Evolutionary conservation across 2,113 vertebrate species (phyloP), one percentile per base, ranked within the genome.

Genomic region (Chlamydotis undulata): DNA sequence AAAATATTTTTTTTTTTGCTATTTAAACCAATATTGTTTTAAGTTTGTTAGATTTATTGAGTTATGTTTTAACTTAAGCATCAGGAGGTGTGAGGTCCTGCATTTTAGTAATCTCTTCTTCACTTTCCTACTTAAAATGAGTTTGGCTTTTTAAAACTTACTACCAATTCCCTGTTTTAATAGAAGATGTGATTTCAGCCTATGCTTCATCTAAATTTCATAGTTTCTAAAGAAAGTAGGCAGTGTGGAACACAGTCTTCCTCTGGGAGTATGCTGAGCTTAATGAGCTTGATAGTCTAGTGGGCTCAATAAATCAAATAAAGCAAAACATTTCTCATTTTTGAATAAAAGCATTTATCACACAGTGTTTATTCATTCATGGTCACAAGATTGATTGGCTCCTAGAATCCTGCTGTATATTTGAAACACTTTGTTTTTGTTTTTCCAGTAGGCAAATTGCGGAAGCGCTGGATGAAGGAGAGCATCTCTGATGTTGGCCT

Each of bases 311-410:
- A 99, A 99, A 99, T 99, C 99, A 99, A 98, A 98, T 98, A 99
- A 99, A 99, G 99, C 99, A 99, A 99, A 99, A 99, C 99, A 99
- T 99, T 99, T 99, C 99, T 99, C 98, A 98, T 99, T 99, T 99
- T 98, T 99, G 99, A 99, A 99, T 99, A 99, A 99, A 99, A 99
- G 98, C 99, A 99, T 99, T 99, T 99, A 99, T 99, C 99, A 99
- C 98, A 97, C 98, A 98, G 98, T 99, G 99, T 99, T 99, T 99
- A 99, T 99, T 99, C 99, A 99, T 99, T 99, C 99, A 98, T 98
- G 98, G 99, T 99, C 98, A 98, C 98, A 99, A 99, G 99, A 99
- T 99, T 99, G 99, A 99, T 99, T 99, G 98, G 98, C 98, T 99
- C 97, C 97, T 98, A 98, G 98, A 98, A 98, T 98, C 98, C 97